Evolutionary conservation across 1,140 invertebrate genomes (phyloP).

Genomic region (Dolichoris vasculosae): DNA sequence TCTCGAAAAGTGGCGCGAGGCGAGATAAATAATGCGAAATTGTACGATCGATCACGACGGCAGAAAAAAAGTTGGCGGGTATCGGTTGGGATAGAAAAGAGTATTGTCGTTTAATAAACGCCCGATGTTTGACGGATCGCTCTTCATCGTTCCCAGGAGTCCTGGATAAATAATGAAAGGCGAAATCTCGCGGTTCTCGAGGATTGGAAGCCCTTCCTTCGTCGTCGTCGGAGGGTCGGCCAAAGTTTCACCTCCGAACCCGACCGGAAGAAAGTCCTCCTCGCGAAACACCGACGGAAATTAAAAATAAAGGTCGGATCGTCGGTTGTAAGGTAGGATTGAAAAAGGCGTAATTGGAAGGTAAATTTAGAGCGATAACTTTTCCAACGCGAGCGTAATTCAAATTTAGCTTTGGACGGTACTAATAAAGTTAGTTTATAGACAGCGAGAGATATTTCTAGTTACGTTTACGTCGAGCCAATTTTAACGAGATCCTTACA

Average conservation of each 20-base stretch:
- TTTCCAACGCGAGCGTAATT: not conserved
- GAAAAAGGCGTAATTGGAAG: too few species aligned
- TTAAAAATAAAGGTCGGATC: not conserved
- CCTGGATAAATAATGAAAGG: constrained; percentile 59
- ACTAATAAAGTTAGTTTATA: not conserved
- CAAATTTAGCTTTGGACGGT: too few species aligned
- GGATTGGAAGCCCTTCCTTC: not conserved
- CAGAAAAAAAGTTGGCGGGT: constrained; percentile 11
- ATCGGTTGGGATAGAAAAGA: constrained; percentile 19
- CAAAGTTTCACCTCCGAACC: constrained; percentile 29
- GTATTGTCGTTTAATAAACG: constrained; percentile 44
- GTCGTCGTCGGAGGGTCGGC: not conserved
- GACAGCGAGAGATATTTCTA: not conserved
- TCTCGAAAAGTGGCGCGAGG: not conserved
- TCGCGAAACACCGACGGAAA: not conserved
- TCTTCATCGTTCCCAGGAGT: constrained; percentile 22
- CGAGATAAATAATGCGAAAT: not conserved
- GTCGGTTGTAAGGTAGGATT: too few species aligned
- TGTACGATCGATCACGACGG: constrained; percentile 22
- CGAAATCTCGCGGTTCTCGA: not conserved
- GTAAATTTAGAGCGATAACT: not conserved
- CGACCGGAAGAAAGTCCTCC: constrained; percentile 11
- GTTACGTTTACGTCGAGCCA: not conserved
- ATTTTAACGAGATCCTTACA: not conserved
- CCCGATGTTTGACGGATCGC: not conserved